Conservation (phyloP, 2,797 vertebrate species). For the Premnoplex brunnescens region DNA sequence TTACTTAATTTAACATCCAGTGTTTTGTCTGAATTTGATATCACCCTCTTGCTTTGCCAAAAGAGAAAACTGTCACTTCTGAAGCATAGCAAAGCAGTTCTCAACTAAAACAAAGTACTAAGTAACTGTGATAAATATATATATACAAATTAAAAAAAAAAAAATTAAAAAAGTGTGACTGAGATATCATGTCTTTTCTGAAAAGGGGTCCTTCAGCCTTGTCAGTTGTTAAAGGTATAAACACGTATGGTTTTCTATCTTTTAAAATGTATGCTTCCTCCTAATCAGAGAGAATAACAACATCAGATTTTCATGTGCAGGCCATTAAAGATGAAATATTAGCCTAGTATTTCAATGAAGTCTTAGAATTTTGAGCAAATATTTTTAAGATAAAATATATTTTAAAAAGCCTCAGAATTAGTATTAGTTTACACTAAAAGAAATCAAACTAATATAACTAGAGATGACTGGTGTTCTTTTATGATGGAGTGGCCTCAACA, state of each 20-base stretch:
- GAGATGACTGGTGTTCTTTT: neutral
- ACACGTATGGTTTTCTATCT: neutral
- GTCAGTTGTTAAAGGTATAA: neutral
- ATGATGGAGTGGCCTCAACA: neutral
- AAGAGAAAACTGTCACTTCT: neutral
- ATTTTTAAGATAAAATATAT: neutral
- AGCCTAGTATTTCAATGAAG: neutral
- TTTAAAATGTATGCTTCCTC: neutral
- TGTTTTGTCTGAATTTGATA: neutral
- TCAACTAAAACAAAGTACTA: neutral
- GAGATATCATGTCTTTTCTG: neutral
- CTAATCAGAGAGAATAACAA: neutral
- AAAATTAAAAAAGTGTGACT: neutral
- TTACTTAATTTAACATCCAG: neutral
- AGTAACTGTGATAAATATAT: neutral
- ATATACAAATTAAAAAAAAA: neutral
- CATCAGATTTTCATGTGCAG: neutral
- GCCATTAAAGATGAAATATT: neutral
- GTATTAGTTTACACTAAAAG: neutral
- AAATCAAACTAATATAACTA: neutral
- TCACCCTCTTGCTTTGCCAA: neutral
- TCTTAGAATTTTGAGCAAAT: constrained; percentile 1
- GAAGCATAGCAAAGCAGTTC: neutral
- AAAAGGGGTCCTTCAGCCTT: neutral
- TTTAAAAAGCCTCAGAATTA: neutral